Conservation (phyloP, 2,888 invertebrate species). For the Acleris emargana region DNA sequence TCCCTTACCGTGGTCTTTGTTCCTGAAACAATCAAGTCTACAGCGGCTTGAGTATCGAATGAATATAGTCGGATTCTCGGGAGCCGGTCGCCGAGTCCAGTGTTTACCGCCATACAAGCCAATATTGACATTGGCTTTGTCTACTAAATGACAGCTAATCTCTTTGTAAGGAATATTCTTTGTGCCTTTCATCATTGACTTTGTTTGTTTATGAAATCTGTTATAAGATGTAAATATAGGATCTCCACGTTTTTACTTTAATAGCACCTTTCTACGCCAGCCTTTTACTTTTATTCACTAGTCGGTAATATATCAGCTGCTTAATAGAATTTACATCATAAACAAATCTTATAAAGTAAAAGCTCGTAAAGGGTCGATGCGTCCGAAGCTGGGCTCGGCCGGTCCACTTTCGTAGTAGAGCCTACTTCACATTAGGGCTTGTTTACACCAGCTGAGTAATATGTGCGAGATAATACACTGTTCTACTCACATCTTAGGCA, state of each 20-base stretch:
- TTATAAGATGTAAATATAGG: conserved; percentile 3
- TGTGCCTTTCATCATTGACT: conserved; percentile 53
- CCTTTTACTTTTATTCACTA: conserved; percentile 14
- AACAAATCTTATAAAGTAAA: conserved; percentile 36
- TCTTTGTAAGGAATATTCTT: conserved; percentile 68
- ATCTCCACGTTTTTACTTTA: neutral
- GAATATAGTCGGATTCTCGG: conserved; percentile 63
- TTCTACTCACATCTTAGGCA: neutral
- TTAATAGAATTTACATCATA: conserved; percentile 30
- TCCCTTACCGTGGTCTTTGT: conserved; percentile 52
- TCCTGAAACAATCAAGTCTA: conserved; percentile 49
- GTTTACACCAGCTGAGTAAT: neutral
- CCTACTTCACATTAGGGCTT: conserved; percentile 3
- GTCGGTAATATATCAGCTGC: conserved; percentile 21
- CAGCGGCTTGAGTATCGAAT: conserved; percentile 50
- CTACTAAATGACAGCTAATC: conserved; percentile 72
- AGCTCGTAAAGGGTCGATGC: conserved; percentile 35
- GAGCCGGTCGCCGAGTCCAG: conserved; percentile 59
- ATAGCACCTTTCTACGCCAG: conserved; percentile 15
- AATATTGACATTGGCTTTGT: conserved; percentile 79
- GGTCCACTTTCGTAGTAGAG: conserved; percentile 64
- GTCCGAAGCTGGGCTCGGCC: conserved; percentile 47
- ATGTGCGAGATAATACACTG: neutral
- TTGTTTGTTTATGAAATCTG: conserved; percentile 44
- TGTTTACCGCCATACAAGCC: conserved; percentile 73